Percentiles rank a stretch among this genome's conserved stretches.
Evolutionary conservation across 2,797 vertebrate genomes (phyloP).

Genomic region (Gambelia wislizenii): DNA sequence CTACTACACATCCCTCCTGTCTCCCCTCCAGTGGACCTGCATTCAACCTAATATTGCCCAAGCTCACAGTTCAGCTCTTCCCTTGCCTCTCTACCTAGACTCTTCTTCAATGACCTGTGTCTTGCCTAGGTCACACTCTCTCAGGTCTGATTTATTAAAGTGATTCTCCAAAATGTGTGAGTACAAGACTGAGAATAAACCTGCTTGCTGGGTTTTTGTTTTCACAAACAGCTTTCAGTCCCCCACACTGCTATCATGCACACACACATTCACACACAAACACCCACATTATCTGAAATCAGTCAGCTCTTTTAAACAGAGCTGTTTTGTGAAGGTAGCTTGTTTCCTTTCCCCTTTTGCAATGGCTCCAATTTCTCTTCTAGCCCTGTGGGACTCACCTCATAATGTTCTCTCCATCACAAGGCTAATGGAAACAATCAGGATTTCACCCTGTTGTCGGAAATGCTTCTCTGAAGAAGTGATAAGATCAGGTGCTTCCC

Average conservation of each 20-base stretch:
- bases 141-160: slow-evolving; percentile 52
- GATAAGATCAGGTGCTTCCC: not conserved
- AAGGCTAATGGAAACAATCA: not conserved
- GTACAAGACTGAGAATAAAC: slow-evolving; percentile 41
- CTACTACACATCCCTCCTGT: not conserved
- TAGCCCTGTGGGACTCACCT: not conserved
- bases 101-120: too few relatives aligned
- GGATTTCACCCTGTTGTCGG: slow-evolving; percentile 3
- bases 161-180: not conserved
- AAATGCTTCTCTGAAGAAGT: slow-evolving; percentile 15
- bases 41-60: too few relatives aligned
- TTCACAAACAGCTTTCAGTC: slow-evolving; percentile 48
- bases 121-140: slow-evolving; percentile 37
- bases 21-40: not conserved
- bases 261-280: slow-evolving; percentile 26
- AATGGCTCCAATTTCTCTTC: not conserved
- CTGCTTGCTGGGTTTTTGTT: slow-evolving; percentile 50
- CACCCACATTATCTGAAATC: slow-evolving; percentile 46
- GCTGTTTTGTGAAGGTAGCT: slow-evolving; percentile 35
- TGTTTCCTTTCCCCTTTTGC: slow-evolving; percentile 30
- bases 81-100: not conserved
- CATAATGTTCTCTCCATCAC: not conserved
- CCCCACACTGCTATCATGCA: slow-evolving; percentile 37
- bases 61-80: not conserved
- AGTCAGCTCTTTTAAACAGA: slow-evolving; percentile 33